These are phyloP conservation scores for Tetragnatha montana DNA, from an alignment of 2,888 invertebrate species.

Conservation along the genomic window DNA sequence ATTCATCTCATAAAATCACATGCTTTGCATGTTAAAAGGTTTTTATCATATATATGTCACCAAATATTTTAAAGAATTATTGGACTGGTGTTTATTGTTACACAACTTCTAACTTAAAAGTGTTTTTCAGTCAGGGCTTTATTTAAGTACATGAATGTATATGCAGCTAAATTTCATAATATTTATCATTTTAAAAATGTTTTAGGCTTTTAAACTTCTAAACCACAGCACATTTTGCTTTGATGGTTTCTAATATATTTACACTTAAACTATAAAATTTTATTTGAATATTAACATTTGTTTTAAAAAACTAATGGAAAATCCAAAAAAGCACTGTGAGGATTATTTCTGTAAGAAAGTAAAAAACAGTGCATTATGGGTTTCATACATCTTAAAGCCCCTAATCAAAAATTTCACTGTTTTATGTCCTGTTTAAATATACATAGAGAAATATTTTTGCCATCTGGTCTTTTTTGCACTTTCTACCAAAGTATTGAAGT, in stretches of 20 bases:
- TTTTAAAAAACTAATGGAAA: no score
- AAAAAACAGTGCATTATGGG: no score
- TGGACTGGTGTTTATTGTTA: conserved; percentile 5
- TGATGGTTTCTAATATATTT: conserved; percentile 26
- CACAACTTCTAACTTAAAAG: conserved; percentile 1
- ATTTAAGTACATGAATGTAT: conserved; percentile 1
- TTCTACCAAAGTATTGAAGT: conserved; percentile 67
- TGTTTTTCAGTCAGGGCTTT: neutral
- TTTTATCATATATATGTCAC: conserved; percentile 18
- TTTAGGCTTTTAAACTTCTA: no score
- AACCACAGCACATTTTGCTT: neutral
- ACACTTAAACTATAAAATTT: conserved; percentile 13
- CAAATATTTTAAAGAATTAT: conserved; percentile 7
- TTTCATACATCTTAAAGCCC: no score
- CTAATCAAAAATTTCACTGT: conserved; percentile 8
- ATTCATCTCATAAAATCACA: conserved; percentile 31
- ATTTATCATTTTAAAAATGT: conserved; percentile 4
- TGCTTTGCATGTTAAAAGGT: conserved; percentile 19
- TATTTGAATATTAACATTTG: no score
- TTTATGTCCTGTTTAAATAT: conserved; percentile 65
- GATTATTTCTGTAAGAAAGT: no score
- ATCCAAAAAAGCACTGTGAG: no score
- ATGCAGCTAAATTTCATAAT: conserved; percentile 3
- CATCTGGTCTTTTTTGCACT: conserved; percentile 67
- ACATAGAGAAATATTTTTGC: conserved; percentile 64